Evolutionary conservation across 2,888 invertebrate species (phyloP).

Genomic region (Unio pictorum): DNA sequence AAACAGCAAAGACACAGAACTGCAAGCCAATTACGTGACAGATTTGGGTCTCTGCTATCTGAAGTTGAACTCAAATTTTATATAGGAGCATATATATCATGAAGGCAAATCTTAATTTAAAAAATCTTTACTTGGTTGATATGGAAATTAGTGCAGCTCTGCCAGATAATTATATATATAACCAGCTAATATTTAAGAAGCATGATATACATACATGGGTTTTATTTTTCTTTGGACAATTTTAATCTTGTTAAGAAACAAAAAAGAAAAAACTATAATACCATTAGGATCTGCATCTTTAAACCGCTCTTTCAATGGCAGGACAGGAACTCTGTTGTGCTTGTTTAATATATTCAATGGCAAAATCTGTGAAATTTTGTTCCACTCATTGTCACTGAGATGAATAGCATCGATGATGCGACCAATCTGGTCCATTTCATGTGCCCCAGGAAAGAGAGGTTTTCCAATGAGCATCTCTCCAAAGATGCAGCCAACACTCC

Average conservation of each 20-base stretch:
- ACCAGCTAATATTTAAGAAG: too few species aligned
- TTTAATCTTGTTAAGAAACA: neutral
- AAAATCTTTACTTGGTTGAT: too few species aligned
- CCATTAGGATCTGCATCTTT: conserved; percentile 37
- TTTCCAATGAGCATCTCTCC: conserved; percentile 99
- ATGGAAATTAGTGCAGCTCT: too few species aligned
- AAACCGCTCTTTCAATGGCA: conserved; percentile 34
- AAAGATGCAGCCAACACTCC: conserved; percentile 99
- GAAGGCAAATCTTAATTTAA: too few species aligned
- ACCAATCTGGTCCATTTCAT: conserved; percentile 75
- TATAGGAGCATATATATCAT: too few species aligned
- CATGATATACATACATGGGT: neutral
- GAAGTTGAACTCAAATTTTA: too few species aligned
- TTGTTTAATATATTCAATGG: conserved; percentile 56
- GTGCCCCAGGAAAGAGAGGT: conserved; percentile 94
- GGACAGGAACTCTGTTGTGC: conserved; percentile 41
- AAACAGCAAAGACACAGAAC: too few species aligned
- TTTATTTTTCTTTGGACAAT: neutral
- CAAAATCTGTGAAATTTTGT: conserved; percentile 53
- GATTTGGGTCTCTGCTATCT: too few species aligned
- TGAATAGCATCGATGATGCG: conserved; percentile 51
- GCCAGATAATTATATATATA: too few species aligned
- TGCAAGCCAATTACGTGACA: too few species aligned
- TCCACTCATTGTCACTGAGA: conserved; percentile 55
- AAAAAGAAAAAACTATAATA: conserved; percentile 9